These are phyloP conservation scores for Drosophila sordidapex DNA, from an alignment of 2,888 invertebrate genomes.

Conservation along the genomic window DNA sequence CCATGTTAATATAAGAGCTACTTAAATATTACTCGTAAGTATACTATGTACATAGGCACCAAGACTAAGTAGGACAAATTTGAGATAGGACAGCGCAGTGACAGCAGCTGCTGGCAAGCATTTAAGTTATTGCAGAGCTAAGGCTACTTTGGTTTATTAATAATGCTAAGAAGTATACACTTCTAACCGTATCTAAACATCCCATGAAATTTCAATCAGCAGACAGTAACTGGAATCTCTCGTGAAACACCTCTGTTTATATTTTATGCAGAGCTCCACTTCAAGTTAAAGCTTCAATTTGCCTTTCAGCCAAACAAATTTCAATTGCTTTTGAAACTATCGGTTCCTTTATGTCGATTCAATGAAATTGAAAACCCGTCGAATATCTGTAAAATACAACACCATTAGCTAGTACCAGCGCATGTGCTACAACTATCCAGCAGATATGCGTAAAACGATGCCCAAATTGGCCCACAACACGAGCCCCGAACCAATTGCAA, in stretches of 20 bases:
- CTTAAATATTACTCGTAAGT: constrained; percentile 62
- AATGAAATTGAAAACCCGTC: constrained; percentile 6
- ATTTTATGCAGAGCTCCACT: background rate
- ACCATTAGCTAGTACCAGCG: constrained; percentile 13
- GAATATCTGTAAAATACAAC: constrained; percentile 8
- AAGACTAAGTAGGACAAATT: constrained; percentile 35
- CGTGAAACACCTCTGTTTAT: background rate
- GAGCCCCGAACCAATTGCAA: constrained; percentile 4
- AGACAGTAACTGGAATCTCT: too few relatives aligned
- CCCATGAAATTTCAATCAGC: background rate
- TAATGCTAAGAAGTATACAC: background rate
- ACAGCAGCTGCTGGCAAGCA: constrained; percentile 8
- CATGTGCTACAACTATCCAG: constrained; percentile 1
- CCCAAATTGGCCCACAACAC: background rate
- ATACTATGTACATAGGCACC: constrained; percentile 36
- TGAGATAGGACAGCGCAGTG: constrained; percentile 3
- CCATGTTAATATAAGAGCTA: constrained; percentile 52
- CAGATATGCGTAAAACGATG: constrained; percentile 10
- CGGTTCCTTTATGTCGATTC: background rate
- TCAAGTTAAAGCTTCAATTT: background rate
- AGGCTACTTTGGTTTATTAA: background rate
- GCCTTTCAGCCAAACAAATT: background rate
- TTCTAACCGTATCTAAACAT: background rate
- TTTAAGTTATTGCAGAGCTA: background rate
- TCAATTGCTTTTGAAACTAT: background rate